phyloP scores from a whole-genome alignment of 2,888 invertebrate species.

The Minunthozetes semirufus region DNA sequence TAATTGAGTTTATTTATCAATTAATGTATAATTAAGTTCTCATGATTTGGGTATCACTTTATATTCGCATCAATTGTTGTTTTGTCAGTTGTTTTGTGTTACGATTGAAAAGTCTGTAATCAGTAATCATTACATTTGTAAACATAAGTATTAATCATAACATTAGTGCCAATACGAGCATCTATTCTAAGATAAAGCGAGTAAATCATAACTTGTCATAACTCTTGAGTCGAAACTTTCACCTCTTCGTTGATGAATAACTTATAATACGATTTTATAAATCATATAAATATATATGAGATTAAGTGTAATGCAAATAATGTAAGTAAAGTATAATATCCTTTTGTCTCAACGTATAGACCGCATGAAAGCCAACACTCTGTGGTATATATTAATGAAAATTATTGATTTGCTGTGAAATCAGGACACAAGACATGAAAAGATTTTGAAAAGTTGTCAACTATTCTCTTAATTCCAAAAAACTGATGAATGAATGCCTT shows the following conservation, averaged over 20 bases:
- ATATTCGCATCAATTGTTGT: slow-evolving; percentile 13
- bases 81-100: slow-evolving; percentile 16
- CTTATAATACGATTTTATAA: slow-evolving; percentile 18
- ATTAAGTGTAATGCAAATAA: slow-evolving; percentile 16
- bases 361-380: background rate
- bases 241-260: background rate
- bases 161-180: slow-evolving; percentile 27
- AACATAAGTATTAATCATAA: slow-evolving; percentile 29
- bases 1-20: background rate
- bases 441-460: slow-evolving; percentile 13
- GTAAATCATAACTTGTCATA: slow-evolving; percentile 21
- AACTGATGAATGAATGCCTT: slow-evolving; percentile 20
- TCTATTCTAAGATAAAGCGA: slow-evolving; percentile 7
- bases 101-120: background rate
- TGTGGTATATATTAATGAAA: background rate
- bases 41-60: no score
- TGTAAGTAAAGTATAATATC: slow-evolving; percentile 8
- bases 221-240: slow-evolving; percentile 4
- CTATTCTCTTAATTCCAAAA: slow-evolving; percentile 14
- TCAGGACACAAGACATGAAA: background rate
- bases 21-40: no score
- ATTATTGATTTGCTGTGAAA: background rate
- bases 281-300: background rate
- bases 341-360: background rate
- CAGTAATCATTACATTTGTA: slow-evolving; percentile 13